A percentile compares a stretch with the other conserved stretches of the same genome.
phyloP scores from a whole-genome alignment of 2,888 invertebrate genomes.

The Ptychoptera albimana region DNA sequence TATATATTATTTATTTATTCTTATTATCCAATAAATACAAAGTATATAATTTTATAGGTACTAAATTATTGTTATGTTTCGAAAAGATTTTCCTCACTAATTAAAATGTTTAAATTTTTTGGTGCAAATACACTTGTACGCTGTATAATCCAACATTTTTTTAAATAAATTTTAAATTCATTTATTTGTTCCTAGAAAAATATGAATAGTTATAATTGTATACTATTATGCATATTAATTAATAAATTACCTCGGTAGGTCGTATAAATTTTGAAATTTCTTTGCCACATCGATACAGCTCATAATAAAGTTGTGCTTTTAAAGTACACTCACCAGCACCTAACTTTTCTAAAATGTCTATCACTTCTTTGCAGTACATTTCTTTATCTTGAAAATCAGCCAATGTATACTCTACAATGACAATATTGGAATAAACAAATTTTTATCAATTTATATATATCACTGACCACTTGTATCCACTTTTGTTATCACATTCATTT shows the following conservation, averaged over 20 bases:
- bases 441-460: not conserved
- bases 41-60: too few relatives aligned
- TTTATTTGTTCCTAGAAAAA: too few relatives aligned
- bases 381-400: conserved; percentile 22
- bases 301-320: conserved; percentile 18
- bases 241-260: not conserved
- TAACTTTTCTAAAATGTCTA: conserved; percentile 23
- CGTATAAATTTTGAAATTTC: not conserved
- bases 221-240: too few relatives aligned
- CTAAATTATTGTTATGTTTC: too few relatives aligned
- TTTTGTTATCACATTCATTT: conserved; percentile 28
- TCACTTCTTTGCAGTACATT: conserved; percentile 27
- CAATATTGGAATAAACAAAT: not conserved
- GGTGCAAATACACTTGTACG: too few relatives aligned
- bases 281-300: conserved; percentile 15
- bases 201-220: too few relatives aligned
- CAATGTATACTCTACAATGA: conserved; percentile 18
- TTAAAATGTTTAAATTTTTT: too few relatives aligned
- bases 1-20: too few relatives aligned
- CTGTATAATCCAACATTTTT: too few relatives aligned
- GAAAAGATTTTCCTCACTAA: too few relatives aligned
- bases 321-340: conserved; percentile 28
- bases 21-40: too few relatives aligned
- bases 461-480: conserved; percentile 18
- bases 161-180: too few relatives aligned